A percentile compares a stretch with the other conserved stretches of the same genome.
phyloP scores from a whole-genome alignment of 1,140 invertebrate species.

The Drosophila ambigua region DNA sequence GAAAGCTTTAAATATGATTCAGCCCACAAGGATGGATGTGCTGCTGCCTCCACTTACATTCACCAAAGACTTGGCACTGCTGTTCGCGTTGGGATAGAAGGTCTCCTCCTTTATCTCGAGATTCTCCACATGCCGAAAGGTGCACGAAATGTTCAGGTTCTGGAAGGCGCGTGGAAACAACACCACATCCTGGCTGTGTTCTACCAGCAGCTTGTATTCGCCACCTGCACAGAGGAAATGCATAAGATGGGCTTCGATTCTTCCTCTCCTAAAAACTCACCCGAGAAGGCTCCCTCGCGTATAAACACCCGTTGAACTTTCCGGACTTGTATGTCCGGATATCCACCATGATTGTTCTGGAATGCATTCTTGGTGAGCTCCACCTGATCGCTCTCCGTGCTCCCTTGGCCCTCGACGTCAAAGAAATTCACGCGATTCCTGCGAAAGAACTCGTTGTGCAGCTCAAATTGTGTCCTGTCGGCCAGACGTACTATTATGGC shows the following conservation, averaged over 20 bases:
- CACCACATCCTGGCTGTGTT: slow-evolving; percentile 43
- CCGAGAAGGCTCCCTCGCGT: slow-evolving; percentile 45
- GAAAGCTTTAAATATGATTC: not conserved
- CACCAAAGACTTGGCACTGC: slow-evolving; percentile 38
- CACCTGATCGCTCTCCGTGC: slow-evolving; percentile 48
- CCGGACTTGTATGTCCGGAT: slow-evolving; percentile 67
- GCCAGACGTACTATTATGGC: slow-evolving; percentile 51
- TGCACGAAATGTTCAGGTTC: slow-evolving; percentile 58
- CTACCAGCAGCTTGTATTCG: slow-evolving; percentile 64
- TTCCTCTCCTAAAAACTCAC: slow-evolving; percentile 36
- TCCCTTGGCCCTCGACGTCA: slow-evolving; percentile 43
- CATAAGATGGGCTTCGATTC: not conserved
- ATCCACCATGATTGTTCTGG: slow-evolving; percentile 61
- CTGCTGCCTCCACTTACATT: slow-evolving; percentile 51
- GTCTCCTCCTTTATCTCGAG: slow-evolving; percentile 59
- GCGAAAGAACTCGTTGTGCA: slow-evolving; percentile 58
- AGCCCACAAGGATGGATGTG: no score
- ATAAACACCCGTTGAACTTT: slow-evolving; percentile 53
- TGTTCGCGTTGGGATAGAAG: slow-evolving; percentile 48
- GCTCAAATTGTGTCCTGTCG: slow-evolving; percentile 34
- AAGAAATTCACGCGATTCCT: slow-evolving; percentile 70
- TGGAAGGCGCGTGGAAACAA: slow-evolving; percentile 61
- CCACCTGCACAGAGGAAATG: slow-evolving; percentile 15
- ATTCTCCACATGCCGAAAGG: slow-evolving; percentile 44
- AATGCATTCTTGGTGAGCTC: slow-evolving; percentile 67